Conservation (phyloP, 2,797 vertebrate species). For the Naso thynnoides region DNA sequence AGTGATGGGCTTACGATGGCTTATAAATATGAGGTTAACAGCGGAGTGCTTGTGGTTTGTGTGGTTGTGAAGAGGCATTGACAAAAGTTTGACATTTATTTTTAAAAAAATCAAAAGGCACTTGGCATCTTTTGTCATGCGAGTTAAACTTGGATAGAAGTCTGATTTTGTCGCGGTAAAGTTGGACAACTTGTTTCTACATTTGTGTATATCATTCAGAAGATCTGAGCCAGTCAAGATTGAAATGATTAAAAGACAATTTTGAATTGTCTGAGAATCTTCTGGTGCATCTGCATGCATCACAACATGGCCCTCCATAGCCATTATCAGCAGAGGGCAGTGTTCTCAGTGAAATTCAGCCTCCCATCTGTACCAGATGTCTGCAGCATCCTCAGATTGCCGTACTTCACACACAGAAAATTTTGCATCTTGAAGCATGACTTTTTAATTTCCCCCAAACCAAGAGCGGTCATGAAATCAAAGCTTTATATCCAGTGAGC, state of each 20-base stretch:
- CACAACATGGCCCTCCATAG: background rate
- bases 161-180: background rate
- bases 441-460: background rate
- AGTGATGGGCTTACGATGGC: background rate
- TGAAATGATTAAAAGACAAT: background rate
- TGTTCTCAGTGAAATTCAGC: constrained; percentile 30
- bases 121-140: background rate
- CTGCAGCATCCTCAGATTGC: background rate
- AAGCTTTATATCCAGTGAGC: background rate
- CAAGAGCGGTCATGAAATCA: background rate
- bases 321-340: constrained; percentile 60
- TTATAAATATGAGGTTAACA: background rate
- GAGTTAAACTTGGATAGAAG: background rate
- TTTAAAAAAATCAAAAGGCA: background rate
- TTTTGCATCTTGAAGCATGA: background rate
- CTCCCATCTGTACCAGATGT: background rate
- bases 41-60: background rate
- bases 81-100: constrained; percentile 5
- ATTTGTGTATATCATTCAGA: background rate
- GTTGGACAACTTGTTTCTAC: background rate
- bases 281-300: background rate
- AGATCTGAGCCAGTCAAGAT: background rate
- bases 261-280: background rate
- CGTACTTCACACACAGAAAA: background rate
- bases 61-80: background rate